Evolutionary conservation across 2,797 vertebrate species (phyloP).

Genomic region (Phylloscopus collybita): DNA sequence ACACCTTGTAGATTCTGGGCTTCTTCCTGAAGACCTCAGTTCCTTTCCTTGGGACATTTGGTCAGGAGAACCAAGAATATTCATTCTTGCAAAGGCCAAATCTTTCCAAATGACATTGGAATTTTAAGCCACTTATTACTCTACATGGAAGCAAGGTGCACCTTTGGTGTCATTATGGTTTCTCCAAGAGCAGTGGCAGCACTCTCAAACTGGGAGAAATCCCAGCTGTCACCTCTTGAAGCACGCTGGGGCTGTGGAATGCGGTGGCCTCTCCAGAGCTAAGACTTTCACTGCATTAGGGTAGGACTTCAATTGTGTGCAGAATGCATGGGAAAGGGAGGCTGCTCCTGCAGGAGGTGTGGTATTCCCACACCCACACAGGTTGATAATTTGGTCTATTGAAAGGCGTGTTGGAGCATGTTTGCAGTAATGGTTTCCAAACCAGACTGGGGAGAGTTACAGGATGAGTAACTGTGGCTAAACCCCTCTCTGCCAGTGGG

Average conservation of each 20-base stretch:
- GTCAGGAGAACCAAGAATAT: neutral
- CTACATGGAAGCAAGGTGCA: neutral
- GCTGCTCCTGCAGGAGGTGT: neutral
- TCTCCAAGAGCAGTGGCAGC: neutral
- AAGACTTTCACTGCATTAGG: fast-evolving
- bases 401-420: fast-evolving
- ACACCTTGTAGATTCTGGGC: neutral
- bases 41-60: neutral
- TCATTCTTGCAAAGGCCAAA: neutral
- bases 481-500: neutral
- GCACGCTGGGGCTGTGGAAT: fast-evolving
- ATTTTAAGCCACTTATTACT: neutral
- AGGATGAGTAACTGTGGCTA: neutral
- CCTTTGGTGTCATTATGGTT: neutral
- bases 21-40: neutral
- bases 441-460: neutral
- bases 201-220: neutral
- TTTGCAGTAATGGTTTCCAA: neutral
- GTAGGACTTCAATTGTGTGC: no score
- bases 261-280: neutral
- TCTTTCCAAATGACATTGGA: neutral
- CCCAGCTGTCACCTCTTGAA: neutral
- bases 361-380: neutral
- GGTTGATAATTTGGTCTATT: neutral
- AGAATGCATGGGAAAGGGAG: neutral